Conservation (phyloP, 2,113 vertebrate genomes). For the Nesogale talazaci region DNA sequence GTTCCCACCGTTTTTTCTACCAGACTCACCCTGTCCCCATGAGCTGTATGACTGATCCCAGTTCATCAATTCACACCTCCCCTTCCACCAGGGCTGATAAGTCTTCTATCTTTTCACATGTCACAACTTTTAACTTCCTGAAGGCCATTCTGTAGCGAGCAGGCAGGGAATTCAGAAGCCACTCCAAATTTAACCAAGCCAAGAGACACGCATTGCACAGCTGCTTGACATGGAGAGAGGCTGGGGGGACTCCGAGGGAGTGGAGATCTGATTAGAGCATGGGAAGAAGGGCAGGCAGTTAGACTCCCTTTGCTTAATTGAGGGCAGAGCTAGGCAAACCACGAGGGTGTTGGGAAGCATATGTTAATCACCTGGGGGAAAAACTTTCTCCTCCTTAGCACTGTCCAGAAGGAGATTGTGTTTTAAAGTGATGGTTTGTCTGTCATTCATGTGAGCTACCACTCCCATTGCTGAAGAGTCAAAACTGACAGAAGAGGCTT, state of each 20-base stretch:
- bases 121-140: neutral
- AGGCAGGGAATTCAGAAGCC: neutral
- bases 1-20: neutral
- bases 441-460: slow-evolving; percentile 47
- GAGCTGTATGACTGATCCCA: neutral
- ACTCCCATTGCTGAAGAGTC: slow-evolving; percentile 50
- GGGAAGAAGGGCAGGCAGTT: slow-evolving; percentile 35
- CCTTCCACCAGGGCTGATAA: neutral
- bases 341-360: neutral
- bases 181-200: neutral
- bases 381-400: slow-evolving; percentile 44
- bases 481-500: slow-evolving; percentile 67
- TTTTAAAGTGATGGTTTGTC: slow-evolving; percentile 51
- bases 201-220: neutral
- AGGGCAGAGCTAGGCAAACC: slow-evolving; percentile 48
- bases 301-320: slow-evolving; percentile 48
- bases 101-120: neutral
- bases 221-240: neutral
- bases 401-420: slow-evolving; percentile 57
- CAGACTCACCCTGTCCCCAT: neutral
- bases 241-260: neutral
- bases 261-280: slow-evolving; percentile 10
- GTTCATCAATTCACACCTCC: neutral
- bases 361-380: neutral
- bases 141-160: neutral